Percentiles rank a stretch among this genome's conserved stretches.
Conservation (phyloP, 2,888 invertebrate genomes). For the Nymphalis polychloros region DNA sequence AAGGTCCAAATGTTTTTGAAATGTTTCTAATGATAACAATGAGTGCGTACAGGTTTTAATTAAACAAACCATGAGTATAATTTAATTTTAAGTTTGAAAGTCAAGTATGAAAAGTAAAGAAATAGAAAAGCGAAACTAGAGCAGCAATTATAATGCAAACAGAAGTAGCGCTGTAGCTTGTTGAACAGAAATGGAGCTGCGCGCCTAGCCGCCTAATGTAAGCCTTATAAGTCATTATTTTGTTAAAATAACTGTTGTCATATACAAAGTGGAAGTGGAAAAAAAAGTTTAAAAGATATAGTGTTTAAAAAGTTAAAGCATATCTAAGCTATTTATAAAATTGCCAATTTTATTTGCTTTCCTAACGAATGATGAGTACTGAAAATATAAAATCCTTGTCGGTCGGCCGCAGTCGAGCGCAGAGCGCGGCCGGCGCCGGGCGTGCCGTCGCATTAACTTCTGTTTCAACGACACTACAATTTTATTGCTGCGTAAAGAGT, state of each 20-base stretch:
- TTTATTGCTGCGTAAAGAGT: constrained; percentile 45
- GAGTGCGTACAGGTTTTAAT: background rate
- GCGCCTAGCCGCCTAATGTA: background rate
- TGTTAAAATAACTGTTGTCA: background rate
- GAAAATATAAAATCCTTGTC: constrained; percentile 58
- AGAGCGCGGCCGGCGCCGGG: constrained; percentile 60
- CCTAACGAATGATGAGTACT: constrained; percentile 41
- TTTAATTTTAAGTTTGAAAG: constrained; percentile 33
- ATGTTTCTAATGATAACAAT: too few relatives aligned
- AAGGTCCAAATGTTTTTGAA: too few relatives aligned
- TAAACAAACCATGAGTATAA: background rate
- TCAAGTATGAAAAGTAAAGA: constrained; percentile 23
- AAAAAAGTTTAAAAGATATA: background rate
- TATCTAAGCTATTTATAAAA: background rate
- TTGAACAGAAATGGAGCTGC: constrained; percentile 14
- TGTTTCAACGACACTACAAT: constrained; percentile 44
- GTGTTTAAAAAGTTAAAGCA: background rate
- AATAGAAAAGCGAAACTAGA: constrained; percentile 16
- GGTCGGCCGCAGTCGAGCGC: constrained; percentile 65
- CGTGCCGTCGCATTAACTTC: constrained; percentile 46
- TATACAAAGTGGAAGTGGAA: background rate
- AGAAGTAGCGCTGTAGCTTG: constrained; percentile 7
- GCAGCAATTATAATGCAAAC: constrained; percentile 20
- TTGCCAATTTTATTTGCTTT: constrained; percentile 32
- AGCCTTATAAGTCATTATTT: constrained; percentile 5